phyloP scores from a whole-genome alignment of 1,140 invertebrate genomes.

The Drosophila ficusphila region DNA sequence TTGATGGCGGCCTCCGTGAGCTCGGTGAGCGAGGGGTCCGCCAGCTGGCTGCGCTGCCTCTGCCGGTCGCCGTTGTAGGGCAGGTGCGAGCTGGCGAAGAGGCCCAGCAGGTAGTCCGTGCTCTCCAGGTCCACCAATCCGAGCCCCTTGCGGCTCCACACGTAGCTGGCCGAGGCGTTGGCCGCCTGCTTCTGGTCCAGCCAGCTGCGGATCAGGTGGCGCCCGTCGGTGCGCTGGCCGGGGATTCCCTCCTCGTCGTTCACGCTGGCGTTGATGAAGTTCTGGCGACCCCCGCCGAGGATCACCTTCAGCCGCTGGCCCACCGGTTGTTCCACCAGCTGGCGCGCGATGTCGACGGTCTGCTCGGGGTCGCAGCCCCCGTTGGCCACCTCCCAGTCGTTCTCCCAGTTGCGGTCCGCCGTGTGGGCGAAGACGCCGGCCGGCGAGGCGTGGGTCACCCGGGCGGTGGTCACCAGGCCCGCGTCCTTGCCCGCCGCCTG shows the following conservation, averaged over 20 bases:
- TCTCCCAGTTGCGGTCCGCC: constrained; percentile 91
- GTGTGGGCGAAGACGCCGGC: constrained; percentile 92
- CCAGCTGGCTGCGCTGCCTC: constrained; percentile 72
- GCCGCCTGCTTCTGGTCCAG: constrained; percentile 85
- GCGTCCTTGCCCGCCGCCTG: constrained; percentile 89
- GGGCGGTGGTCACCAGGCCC: constrained; percentile 91
- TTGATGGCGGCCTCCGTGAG: constrained; percentile 93
- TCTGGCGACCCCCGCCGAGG: constrained; percentile 89
- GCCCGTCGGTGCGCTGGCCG: constrained; percentile 86
- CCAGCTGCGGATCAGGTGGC: constrained; percentile 89
- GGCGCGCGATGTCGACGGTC: constrained; percentile 89
- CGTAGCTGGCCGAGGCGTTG: constrained; percentile 86
- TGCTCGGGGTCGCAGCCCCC: constrained; percentile 61
- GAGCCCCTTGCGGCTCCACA: constrained; percentile 87
- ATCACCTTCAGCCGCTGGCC: constrained; percentile 87
- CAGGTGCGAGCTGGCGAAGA: constrained; percentile 85
- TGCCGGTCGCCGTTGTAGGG: constrained; percentile 85
- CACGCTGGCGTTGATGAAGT: constrained; percentile 87
- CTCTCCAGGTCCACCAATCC: constrained; percentile 86
- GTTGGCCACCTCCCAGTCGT: constrained; percentile 87
- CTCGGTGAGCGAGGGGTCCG: constrained; percentile 90
- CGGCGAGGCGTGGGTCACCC: constrained; percentile 92
- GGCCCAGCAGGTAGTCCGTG: constrained; percentile 90
- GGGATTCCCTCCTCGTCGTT: constrained; percentile 88
- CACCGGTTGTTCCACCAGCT: constrained; percentile 89